Evolutionary conservation across 1,140 invertebrate species (phyloP).

Genomic region (Tachypleus tridentatus): DNA sequence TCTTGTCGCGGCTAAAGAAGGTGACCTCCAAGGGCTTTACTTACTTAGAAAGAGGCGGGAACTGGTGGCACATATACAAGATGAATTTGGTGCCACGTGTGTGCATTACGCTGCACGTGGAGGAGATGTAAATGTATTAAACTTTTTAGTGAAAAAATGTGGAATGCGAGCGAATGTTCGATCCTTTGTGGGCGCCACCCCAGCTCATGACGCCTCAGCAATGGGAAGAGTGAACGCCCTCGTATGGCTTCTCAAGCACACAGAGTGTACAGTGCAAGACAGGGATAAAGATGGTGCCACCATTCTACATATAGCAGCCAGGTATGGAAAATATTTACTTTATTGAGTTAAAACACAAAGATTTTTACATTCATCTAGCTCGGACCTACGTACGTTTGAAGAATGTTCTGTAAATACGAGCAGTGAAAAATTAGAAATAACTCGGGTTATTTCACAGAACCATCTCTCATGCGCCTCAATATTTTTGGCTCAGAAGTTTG

Average conservation of each 20-base stretch:
- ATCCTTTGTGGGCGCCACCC: slow-evolving; percentile 31
- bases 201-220: slow-evolving; percentile 36
- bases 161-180: slow-evolving; percentile 25
- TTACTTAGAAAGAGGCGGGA: slow-evolving; percentile 2
- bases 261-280: slow-evolving; percentile 28
- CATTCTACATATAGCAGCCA: slow-evolving; percentile 34
- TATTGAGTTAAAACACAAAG: too few relatives aligned
- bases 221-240: slow-evolving; percentile 30
- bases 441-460: too few relatives aligned
- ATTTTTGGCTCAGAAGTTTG: too few relatives aligned
- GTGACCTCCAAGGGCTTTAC: slow-evolving; percentile 20
- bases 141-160: slow-evolving; percentile 27
- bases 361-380: too few relatives aligned
- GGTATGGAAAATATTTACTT: slow-evolving; percentile 14
- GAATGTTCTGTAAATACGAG: too few relatives aligned
- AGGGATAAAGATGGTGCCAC: slow-evolving; percentile 34
- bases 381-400: too few relatives aligned
- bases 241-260: slow-evolving; percentile 31
- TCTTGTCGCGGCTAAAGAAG: slow-evolving; percentile 18
- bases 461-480: too few relatives aligned
- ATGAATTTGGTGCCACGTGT: slow-evolving; percentile 31
- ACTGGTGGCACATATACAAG: slow-evolving; percentile 19
- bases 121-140: slow-evolving; percentile 27
- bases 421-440: too few relatives aligned
- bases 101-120: slow-evolving; percentile 36